Base-by-base conservation (phyloP, 2,113 vertebrate genomes). In the Corydoras sp. region DNA sequence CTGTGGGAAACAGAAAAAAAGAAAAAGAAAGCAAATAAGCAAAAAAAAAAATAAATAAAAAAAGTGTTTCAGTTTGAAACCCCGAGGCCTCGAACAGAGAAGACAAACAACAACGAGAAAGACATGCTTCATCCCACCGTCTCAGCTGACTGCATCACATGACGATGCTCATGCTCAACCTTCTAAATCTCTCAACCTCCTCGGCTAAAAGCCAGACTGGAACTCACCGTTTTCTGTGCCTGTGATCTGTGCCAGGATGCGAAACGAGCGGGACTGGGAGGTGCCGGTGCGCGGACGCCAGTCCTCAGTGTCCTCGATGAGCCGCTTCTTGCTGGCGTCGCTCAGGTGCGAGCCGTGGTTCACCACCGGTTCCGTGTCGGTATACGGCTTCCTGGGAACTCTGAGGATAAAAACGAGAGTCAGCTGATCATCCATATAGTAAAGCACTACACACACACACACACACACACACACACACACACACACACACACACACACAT, bases 291-390 rank as follows among this genome's bases (percentile, higher is more conserved):
- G 85, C 0, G 95, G 92, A 6, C 91, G 94, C 97, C 97, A 99
- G 78, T 99, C 96, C 77, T 99, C 97, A 0, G 97, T 95, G 79
- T 98, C 95, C 74, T 98, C 95, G 0, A 98, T 95, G 85, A 98
- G 84, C 2, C 95, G 90, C 82, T 96, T 95, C 89, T 97, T 98
- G 84, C 95, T 98, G 81, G 93, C 87, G 5, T 98, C 95, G 0
- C 91, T 93, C 32, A 89, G 86, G 10, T 88, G 86, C 0, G 92
- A 86, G 0, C 82, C 83, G 18, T 92, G 91, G 68, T 87, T 90
- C 72, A 89, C 82, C 65, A 93, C 92, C 0, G 88, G 87, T 35
- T 93, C 88, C 55, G 81, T 84, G 0, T 86, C 91, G 65, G 87
- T 71, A 12, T 90, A 80, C 14, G 92, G 88, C 80, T 95, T 96